Conservation (phyloP, 1,140 invertebrate genomes). For the Drosophila arizonae region DNA sequence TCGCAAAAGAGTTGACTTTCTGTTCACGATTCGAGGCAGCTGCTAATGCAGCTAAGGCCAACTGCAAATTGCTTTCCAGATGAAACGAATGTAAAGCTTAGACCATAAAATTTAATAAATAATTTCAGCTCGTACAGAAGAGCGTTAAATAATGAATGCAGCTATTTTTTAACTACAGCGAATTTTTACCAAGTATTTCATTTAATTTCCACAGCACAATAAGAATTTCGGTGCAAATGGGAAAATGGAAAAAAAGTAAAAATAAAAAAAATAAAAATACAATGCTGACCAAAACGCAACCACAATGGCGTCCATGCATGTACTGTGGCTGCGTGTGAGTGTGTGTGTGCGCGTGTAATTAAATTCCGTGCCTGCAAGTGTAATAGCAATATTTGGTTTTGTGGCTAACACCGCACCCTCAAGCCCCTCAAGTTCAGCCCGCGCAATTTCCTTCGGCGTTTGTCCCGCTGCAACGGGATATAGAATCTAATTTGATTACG, state of each 20-base stretch:
- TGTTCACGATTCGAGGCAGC: neutral
- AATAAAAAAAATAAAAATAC: slow-evolving; percentile 1
- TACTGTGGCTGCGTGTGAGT: slow-evolving; percentile 18
- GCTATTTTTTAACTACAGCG: neutral
- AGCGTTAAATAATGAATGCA: neutral
- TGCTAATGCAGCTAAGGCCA: neutral
- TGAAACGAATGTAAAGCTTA: slow-evolving; percentile 12
- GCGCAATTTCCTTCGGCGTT: slow-evolving; percentile 48
- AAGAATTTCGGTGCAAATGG: slow-evolving; percentile 8
- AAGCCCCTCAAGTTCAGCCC: slow-evolving; percentile 21
- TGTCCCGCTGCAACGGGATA: slow-evolving; percentile 62
- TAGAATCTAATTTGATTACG: slow-evolving; percentile 71
- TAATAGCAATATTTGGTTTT: slow-evolving; percentile 74
- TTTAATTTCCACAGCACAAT: slow-evolving; percentile 18
- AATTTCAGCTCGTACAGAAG: neutral
- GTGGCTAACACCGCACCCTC: slow-evolving; percentile 20
- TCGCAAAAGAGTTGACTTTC: slow-evolving; percentile 24
- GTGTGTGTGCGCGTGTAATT: slow-evolving; percentile 62
- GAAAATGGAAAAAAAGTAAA: neutral
- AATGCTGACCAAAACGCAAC: slow-evolving; percentile 27
- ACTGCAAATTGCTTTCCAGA: slow-evolving; percentile 20
- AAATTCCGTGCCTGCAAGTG: slow-evolving; percentile 75
- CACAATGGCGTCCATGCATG: slow-evolving; percentile 23
- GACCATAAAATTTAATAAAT: slow-evolving; percentile 3
- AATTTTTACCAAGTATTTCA: slow-evolving; percentile 19